These are phyloP conservation scores for Agonum fuliginosum DNA, from an alignment of 2,888 invertebrate species.

Conservation along the genomic window DNA sequence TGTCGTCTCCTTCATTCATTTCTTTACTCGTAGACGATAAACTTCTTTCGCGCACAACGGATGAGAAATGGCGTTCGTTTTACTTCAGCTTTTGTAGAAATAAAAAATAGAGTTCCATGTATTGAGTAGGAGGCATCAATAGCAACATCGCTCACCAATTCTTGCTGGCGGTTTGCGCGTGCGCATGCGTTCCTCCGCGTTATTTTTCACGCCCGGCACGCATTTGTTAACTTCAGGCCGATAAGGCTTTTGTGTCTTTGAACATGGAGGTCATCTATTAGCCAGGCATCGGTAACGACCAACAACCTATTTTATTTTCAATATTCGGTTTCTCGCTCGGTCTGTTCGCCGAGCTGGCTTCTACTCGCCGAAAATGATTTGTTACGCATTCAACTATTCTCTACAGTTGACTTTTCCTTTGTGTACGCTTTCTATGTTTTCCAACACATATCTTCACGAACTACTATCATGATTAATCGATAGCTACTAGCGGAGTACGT, in stretches of 20 bases:
- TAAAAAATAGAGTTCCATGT: constrained; percentile 69
- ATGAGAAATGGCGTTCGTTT: constrained; percentile 64
- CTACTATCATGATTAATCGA: constrained; percentile 17
- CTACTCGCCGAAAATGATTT: constrained; percentile 38
- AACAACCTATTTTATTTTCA: constrained; percentile 59
- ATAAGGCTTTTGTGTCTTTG: constrained; percentile 73
- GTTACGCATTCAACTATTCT: constrained; percentile 33
- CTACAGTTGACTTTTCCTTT: constrained; percentile 36
- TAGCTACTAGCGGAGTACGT: background rate
- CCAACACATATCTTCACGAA: background rate
- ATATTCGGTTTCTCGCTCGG: constrained; percentile 57
- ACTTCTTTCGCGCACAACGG: constrained; percentile 61
- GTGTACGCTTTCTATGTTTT: constrained; percentile 15
- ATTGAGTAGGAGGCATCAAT: constrained; percentile 71
- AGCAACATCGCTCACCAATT: constrained; percentile 71
- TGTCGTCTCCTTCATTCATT: constrained; percentile 55
- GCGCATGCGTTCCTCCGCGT: constrained; percentile 51
- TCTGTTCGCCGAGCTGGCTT: background rate
- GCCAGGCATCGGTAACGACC: constrained; percentile 60
- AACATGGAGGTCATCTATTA: constrained; percentile 72
- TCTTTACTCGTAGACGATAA: constrained; percentile 54
- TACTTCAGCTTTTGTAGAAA: constrained; percentile 59
- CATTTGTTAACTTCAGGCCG: constrained; percentile 71
- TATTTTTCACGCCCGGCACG: constrained; percentile 69
- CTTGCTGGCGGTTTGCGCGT: constrained; percentile 52